These are phyloP conservation scores for Camelus bactrianus DNA, from an alignment of 2,113 vertebrate species.

Conservation along the genomic window DNA sequence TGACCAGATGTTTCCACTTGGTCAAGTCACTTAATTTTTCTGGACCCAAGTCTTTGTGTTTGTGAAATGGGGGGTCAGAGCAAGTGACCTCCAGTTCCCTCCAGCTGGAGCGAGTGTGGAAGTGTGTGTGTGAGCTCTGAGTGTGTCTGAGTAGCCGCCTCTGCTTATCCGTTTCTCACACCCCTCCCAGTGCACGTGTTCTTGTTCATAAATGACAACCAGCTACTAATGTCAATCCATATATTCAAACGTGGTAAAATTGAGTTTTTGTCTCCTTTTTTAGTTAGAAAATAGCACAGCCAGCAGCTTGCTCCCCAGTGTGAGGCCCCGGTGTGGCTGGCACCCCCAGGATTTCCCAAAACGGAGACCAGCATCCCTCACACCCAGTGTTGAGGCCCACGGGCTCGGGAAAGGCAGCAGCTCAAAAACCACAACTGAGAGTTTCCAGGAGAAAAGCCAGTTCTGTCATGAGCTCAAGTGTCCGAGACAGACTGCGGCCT, in stretches of 20 bases:
- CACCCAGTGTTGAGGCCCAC: neutral
- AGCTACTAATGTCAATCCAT: neutral
- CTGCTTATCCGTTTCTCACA: neutral
- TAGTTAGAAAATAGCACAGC: neutral
- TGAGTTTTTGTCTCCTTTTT: neutral
- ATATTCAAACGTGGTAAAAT: neutral
- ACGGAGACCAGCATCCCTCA: neutral
- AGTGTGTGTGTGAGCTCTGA: neutral
- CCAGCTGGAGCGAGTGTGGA: neutral
- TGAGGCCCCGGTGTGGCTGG: neutral
- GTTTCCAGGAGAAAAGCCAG: accelerated
- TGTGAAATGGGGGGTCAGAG: neutral
- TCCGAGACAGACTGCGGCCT: neutral
- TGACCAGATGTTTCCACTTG: neutral
- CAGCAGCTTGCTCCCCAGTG: accelerated
- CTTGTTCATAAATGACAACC: neutral
- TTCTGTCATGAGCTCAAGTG: neutral
- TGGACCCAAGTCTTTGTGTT: neutral
- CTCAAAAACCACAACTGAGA: neutral
- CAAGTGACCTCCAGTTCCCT: neutral
- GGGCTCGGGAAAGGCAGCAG: neutral
- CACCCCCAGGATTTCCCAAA: neutral
- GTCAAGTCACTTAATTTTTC: neutral
- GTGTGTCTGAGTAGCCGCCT: neutral
- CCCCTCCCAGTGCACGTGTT: too few species aligned